Percentiles rank a stretch among this genome's conserved stretches.
phyloP scores from a whole-genome alignment of 2,113 vertebrate species.

The Xenopus laevis region DNA sequence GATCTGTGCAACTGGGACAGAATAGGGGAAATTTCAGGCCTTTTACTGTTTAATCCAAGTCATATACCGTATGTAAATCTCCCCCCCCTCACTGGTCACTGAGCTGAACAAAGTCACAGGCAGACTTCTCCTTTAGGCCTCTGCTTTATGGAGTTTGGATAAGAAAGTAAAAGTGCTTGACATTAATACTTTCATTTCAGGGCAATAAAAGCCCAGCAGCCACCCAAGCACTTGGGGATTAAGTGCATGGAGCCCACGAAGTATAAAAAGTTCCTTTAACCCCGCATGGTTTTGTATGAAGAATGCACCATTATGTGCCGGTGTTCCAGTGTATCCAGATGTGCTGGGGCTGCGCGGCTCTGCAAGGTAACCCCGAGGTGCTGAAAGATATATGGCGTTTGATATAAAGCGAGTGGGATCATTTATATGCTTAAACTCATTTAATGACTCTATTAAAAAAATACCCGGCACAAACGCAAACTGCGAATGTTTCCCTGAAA shows the following conservation, averaged over 20 bases:
- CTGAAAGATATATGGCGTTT: constrained; percentile 39
- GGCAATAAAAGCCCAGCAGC: neutral
- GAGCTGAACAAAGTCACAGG: neutral
- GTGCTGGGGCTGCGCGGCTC: neutral
- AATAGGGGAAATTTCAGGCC: too few species aligned
- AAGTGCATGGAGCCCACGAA: neutral
- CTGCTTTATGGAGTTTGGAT: neutral
- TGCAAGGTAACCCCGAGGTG: constrained; percentile 20
- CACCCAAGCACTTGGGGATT: neutral
- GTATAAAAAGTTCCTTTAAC: neutral
- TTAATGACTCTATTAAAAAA: constrained; percentile 34
- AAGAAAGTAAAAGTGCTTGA: neutral
- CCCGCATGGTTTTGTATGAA: neutral
- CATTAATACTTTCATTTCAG: neutral
- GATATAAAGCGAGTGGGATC: constrained; percentile 32
- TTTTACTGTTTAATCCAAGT: too few species aligned
- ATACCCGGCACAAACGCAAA: constrained; percentile 13
- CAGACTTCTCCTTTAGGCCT: neutral
- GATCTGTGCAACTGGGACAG: too few species aligned
- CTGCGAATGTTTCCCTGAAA: constrained; percentile 14
- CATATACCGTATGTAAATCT: too few species aligned
- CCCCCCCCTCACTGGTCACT: neutral
- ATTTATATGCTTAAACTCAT: constrained; percentile 35
- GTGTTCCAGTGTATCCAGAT: constrained; percentile 23
- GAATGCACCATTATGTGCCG: constrained; percentile 22